Percentiles rank a stretch among this genome's conserved stretches.
Conservation (phyloP, 1,140 invertebrate genomes). For the Meloidogyne hapla region DNA sequence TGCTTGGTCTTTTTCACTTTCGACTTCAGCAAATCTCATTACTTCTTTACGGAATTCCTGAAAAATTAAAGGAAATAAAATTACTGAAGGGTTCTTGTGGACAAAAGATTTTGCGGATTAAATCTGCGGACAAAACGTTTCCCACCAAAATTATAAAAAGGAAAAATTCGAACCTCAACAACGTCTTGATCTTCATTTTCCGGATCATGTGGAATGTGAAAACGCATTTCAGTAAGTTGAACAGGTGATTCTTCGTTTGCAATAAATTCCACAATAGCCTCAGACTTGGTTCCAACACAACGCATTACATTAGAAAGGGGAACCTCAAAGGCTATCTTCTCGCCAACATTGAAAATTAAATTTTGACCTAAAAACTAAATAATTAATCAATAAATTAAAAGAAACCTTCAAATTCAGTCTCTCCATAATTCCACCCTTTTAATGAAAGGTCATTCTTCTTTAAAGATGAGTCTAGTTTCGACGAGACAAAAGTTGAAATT, state of each 20-base stretch:
- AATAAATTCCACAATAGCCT: slow-evolving; percentile 97
- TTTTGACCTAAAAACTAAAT: slow-evolving; percentile 74
- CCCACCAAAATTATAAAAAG: no score
- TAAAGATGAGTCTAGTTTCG: slow-evolving; percentile 72
- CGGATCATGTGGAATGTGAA: slow-evolving; percentile 89
- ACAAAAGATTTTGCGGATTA: no score
- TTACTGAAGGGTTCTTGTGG: background rate
- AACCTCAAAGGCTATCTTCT: slow-evolving; percentile 83
- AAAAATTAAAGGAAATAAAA: slow-evolving; percentile 25
- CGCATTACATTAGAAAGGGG: slow-evolving; percentile 92
- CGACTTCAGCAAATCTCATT: slow-evolving; percentile 93
- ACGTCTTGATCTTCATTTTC: slow-evolving; percentile 71
- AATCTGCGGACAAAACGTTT: no score
- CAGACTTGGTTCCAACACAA: slow-evolving; percentile 81
- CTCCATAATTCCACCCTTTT: slow-evolving; percentile 99
- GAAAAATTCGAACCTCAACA: slow-evolving; percentile 74
- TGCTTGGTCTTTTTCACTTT: slow-evolving; percentile 93
- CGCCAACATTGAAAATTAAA: slow-evolving; percentile 86
- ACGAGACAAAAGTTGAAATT: slow-evolving; percentile 70
- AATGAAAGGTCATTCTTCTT: slow-evolving; percentile 80
- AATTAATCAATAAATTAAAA: background rate
- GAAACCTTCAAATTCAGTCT: slow-evolving; percentile 81
- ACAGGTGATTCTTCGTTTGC: slow-evolving; percentile 97
- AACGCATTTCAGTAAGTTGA: slow-evolving; percentile 92
- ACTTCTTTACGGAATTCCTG: slow-evolving; percentile 85